Percentiles rank a stretch among this genome's conserved stretches.
Conservation (phyloP, 2,113 vertebrate genomes). For the Uropsilus gracilis region DNA sequence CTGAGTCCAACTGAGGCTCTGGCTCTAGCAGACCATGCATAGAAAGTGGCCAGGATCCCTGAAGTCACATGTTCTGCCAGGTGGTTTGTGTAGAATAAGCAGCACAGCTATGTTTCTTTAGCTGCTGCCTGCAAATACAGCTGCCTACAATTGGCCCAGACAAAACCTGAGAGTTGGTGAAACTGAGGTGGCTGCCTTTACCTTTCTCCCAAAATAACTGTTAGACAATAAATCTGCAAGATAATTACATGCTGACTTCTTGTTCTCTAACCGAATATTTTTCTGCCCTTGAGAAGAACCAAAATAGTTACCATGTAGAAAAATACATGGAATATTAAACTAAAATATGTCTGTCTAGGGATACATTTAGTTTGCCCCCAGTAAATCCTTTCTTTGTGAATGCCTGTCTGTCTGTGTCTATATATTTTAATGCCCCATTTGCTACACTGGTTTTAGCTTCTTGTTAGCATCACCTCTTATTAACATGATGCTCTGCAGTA, state of each 20-base stretch:
- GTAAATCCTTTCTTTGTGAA: constrained; percentile 85
- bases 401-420: constrained; percentile 88
- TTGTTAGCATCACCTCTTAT: constrained; percentile 90
- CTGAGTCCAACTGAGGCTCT: not conserved
- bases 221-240: constrained; percentile 11
- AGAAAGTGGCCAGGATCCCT: not conserved
- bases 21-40: no score
- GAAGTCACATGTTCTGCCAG: not conserved
- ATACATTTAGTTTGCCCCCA: constrained; percentile 84
- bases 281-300: constrained; percentile 74
- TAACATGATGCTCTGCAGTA: constrained; percentile 89
- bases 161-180: constrained; percentile 51
- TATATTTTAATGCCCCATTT: constrained; percentile 89
- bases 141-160: not conserved
- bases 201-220: not conserved
- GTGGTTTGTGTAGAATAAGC: not conserved
- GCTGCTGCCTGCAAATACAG: not conserved
- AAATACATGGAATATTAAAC: constrained; percentile 85
- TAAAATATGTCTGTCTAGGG: constrained; percentile 86
- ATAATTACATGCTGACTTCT: constrained; percentile 68
- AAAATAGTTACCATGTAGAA: constrained; percentile 83
- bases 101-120: constrained; percentile 25
- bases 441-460: constrained; percentile 88
- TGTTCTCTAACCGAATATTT: constrained; percentile 70
- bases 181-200: constrained; percentile 49